Percentiles rank a stretch among this genome's conserved stretches.
Evolutionary conservation across 2,797 vertebrate genomes (phyloP).

Genomic region (Brachyrhaphis roseni): DNA sequence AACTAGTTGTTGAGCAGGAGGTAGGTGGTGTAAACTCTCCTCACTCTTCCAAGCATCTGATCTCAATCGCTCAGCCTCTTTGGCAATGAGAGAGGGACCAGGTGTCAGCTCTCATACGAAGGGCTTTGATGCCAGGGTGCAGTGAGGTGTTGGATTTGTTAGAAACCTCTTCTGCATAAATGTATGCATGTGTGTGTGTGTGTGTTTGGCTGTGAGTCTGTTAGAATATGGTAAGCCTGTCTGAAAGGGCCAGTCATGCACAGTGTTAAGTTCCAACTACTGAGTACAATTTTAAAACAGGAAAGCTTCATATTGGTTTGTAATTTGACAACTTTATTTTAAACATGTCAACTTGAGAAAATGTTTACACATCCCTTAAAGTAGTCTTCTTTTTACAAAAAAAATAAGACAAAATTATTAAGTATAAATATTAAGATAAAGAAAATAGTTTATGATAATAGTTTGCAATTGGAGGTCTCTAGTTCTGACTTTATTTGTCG

Average conservation of each 20-base stretch:
- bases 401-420: neutral
- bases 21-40: conserved; percentile 60
- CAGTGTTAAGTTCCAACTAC: conserved; percentile 32
- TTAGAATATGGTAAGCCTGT: neutral
- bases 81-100: conserved; percentile 76
- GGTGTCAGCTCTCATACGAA: conserved; percentile 73
- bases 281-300: neutral
- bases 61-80: conserved; percentile 66
- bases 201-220: conserved; percentile 13
- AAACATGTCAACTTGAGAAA: neutral
- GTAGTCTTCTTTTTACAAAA: neutral
- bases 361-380: neutral
- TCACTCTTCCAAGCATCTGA: conserved; percentile 71
- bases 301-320: neutral
- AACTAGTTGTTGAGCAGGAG: conserved; percentile 52
- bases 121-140: conserved; percentile 74
- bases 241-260: neutral
- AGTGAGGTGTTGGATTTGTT: conserved; percentile 64
- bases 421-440: neutral
- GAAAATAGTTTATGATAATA: neutral
- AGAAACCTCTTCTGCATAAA: conserved; percentile 59
- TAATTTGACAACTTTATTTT: neutral
- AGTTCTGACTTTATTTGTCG: neutral
- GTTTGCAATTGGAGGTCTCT: neutral
- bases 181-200: conserved; percentile 25